Evolutionary conservation across 2,113 vertebrate species (phyloP).

Genomic region (Cairina moschata): DNA sequence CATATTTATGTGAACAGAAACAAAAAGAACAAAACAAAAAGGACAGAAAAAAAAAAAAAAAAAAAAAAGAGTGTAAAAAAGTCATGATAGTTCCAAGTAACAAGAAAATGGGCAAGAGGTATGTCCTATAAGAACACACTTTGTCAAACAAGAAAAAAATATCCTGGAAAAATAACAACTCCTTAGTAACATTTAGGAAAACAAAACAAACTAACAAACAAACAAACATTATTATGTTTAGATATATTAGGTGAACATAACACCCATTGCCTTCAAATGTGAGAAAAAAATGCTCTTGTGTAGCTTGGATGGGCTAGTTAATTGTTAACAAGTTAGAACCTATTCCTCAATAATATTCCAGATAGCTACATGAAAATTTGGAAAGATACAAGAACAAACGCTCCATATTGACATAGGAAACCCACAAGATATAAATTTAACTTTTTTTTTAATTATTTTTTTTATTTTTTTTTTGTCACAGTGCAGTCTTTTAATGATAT

Average conservation of each 20-base stretch:
- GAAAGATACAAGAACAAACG: background rate
- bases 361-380: background rate
- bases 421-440: rapidly evolving
- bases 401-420: background rate
- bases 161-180: background rate
- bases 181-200: background rate
- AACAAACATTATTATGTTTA: background rate
- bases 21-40: background rate
- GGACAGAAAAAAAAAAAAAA: too few species aligned
- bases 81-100: background rate
- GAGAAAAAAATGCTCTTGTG: background rate
- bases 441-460: too few species aligned
- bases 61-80: background rate
- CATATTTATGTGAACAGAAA: background rate
- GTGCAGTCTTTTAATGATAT: background rate
- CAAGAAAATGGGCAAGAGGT: background rate
- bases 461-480: background rate
- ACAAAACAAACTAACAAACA: rapidly evolving
- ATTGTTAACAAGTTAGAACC: too few species aligned
- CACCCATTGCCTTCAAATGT: rapidly evolving
- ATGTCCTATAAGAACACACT: background rate
- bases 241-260: rapidly evolving
- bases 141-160: background rate
- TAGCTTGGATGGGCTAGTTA: background rate
- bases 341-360: background rate